Base-by-base conservation (phyloP, 2,888 invertebrate genomes). In the Catocala fraxini region DNA sequence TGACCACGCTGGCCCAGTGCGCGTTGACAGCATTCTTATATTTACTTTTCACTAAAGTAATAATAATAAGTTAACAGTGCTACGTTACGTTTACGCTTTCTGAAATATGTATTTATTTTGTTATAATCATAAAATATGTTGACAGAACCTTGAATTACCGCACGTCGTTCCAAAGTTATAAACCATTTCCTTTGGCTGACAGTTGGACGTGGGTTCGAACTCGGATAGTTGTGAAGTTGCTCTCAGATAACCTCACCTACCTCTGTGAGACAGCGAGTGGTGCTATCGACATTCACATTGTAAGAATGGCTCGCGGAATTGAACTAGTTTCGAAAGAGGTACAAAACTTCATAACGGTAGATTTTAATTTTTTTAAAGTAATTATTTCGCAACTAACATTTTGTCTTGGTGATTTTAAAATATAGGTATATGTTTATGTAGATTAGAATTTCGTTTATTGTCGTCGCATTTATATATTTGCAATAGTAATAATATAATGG, bases 131-230 rank as follows among this genome's bases (percentile, higher is more conserved):
- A 13, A 46, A 46, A 12, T 13, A 46, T 46, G 6, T 46, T 42
- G 42, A 11, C 42, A 42, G n/a, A 42, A 15, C 9, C 48, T 48
- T 33, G 48, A 10, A 33, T 51, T 39, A 45, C 35, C 13, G 1
- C 39, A 51, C 9, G 35, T 39, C 43, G 6, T 9, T 42, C 13
- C n/a, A 41, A 12, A 58, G 47, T 47, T 47, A 13, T 9, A 7
- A 5, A 12, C 1, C 9, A 42, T 52, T 52, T 47, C 47, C 41
- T 47, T 13, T 10, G n/a, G 5, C 12, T 45, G 57, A 52, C 51
- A 60, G 61, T 48, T 25, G 46, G 58, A 52, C 51, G 45, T 54
- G 51, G 25, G 35, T 41, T 59, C 7, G 25, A 46, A 47, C 33
- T 39, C 47, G 33, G 52, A 46, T 51, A 59, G 39, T 59, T 59